These are phyloP conservation scores for Drosophila crucigera DNA, from an alignment of 2,888 invertebrate genomes.

Conservation along the genomic window DNA sequence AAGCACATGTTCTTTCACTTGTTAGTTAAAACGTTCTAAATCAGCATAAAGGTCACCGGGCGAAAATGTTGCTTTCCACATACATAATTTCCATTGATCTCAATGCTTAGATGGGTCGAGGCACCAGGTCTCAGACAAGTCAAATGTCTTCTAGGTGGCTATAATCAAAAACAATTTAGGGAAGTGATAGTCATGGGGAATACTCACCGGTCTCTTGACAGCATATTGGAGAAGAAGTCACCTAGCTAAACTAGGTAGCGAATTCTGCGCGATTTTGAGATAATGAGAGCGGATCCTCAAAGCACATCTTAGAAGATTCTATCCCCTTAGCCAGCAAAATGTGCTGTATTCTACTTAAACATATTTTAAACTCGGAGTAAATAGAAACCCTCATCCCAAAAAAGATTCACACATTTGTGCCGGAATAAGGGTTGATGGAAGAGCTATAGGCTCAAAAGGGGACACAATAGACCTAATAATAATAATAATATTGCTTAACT, in stretches of 20 bases:
- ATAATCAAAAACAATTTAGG: not conserved
- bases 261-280: not conserved
- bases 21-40: not conserved
- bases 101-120: not conserved
- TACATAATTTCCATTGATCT: not conserved
- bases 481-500: not conserved
- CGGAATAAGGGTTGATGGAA: not conserved
- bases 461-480: not conserved
- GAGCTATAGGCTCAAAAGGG: not conserved
- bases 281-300: not conserved
- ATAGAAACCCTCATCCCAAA: not conserved
- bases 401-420: not conserved
- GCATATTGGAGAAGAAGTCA: not conserved
- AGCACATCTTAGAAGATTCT: not conserved
- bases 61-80: not conserved
- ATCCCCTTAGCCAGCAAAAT: accelerated
- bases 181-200: not conserved
- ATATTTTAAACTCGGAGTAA: not conserved
- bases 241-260: not conserved
- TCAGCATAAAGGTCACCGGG: accelerated
- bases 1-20: not conserved
- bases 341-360: accelerated
- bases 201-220: not conserved
- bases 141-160: not conserved
- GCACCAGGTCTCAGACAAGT: accelerated